Evolutionary conservation across 2,888 invertebrate species (phyloP), one percentile per base, ranked within the genome.

Genomic region (Heliconius charithonia): DNA sequence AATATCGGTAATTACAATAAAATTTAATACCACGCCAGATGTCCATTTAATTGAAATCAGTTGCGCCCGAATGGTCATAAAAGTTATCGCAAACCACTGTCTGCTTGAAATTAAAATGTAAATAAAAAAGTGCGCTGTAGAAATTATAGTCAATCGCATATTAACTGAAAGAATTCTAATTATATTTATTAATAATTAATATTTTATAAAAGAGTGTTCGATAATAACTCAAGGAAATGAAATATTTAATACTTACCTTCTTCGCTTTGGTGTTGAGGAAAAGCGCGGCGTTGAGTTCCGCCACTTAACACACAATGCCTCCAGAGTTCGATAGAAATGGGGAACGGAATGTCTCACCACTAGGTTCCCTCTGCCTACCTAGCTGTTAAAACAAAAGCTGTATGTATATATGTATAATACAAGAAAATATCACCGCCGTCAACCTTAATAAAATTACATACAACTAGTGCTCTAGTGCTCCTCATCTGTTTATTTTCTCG

Each of bases 21-120:
- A 85, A 86, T 83, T 83, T 83, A 81, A 87, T 86, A 83, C 76
- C 3, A 19, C 78, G 82, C 82, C 87, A 87, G 83, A 83, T 86
- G 87, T 83, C 79, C 83, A 83, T 41, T 75, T 75, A 77, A 74
- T 67, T 71, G 32, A 72, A 82, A 82, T 81, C 79, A 78, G 81
- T 89, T 86, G 88, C 89, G 85, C 88, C 87, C 83, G 84, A 83
- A 77, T 82, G 76, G 82, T 84, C 84, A 85, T 87, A 87, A 85
- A 82, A 84, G 81, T 83, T 80, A 84, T 84, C 84, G 76, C 79
- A 81, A 79, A 80, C 76, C 69, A 79, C 76, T 69, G 71, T 51
- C 73, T 59, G 63, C 74, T 75, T 75, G 66, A 75, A 79, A 77
- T 79, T 67, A 81, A 75, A 67, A 29, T 75, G 69, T 56, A 56